phyloP scores from a whole-genome alignment of 2,888 invertebrate species.

The Ischnura elegans region DNA sequence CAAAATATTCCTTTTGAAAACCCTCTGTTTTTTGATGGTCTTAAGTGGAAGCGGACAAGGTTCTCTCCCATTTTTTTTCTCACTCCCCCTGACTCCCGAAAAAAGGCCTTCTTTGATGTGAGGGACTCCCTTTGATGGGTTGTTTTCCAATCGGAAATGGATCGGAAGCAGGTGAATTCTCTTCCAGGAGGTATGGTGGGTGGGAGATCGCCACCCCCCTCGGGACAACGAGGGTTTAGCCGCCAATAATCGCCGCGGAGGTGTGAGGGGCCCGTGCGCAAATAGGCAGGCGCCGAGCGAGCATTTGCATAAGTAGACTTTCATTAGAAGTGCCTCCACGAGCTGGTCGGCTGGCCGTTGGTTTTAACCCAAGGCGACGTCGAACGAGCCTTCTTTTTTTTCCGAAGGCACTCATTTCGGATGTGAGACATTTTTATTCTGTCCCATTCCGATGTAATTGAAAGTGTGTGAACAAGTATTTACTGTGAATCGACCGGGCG shows the following conservation, averaged over 20 bases:
- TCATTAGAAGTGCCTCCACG: slow-evolving; percentile 38
- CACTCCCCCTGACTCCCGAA: background rate
- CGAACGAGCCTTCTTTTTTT: background rate
- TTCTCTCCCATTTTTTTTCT: background rate
- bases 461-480: slow-evolving; percentile 50
- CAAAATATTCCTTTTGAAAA: background rate
- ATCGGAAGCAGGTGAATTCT: slow-evolving; percentile 50
- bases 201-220: background rate
- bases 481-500: slow-evolving; percentile 19
- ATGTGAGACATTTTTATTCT: background rate
- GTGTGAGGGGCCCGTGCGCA: slow-evolving; percentile 47
- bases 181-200: background rate
- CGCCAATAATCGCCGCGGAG: slow-evolving; percentile 29
- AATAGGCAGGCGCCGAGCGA: slow-evolving; percentile 48
- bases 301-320: slow-evolving; percentile 62
- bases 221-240: background rate
- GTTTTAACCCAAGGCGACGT: slow-evolving; percentile 44
- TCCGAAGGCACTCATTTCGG: background rate
- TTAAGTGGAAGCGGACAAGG: background rate
- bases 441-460: slow-evolving; percentile 33
- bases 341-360: background rate
- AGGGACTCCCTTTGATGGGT: background rate
- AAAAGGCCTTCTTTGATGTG: background rate
- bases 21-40: background rate
- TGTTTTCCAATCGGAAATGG: background rate